Evolutionary conservation across 2,113 vertebrate species (phyloP), one percentile per base, ranked within the genome.

Genomic region (Laticauda laticaudata): DNA sequence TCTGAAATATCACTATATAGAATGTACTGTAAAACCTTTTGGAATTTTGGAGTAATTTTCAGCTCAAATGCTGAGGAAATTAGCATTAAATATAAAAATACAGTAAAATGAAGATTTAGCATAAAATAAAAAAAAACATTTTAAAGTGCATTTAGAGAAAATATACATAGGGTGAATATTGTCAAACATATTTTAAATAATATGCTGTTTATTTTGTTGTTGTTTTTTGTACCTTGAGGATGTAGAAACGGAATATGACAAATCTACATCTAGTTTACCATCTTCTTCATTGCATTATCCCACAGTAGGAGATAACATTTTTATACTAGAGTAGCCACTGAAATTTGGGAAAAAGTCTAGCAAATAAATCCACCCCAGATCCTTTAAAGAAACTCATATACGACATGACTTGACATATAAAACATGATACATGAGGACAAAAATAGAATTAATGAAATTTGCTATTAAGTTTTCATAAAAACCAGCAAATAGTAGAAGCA

Each of bases 381-480:
- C 54, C 69, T 81, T 59, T 88, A 88, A 88, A 94, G 93, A 54
- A 2, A 4, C 86, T 91, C 57, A 86, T 86, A 93, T 0, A 91
- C 24, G 90, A 85, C 34, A 89, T 91, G 87, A 64, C 0, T 86
- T 45, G 34, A 39, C 1, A 39, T 39, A 39, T 39, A 39, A 39
- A 88, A 81, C 48, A 26, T 21, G 12, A 93, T 95, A 86, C 43
- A 34, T 14, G 64, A 69, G 21, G 14, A 57, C 51, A 86, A 20
- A 54, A 54, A 1, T 89, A 20, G 26, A 90, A 91, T 4, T 61
- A 92, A 87, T 88, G 23, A 92, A 92, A 94, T 87, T 87, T 57
- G 90, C 89, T 61, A 87, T 2, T 34, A 8, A 92, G 90, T 86
- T 96, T 88, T 94, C 93, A 93, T 93, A 61, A 88, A 95, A 92